Evolutionary conservation across 2,113 vertebrate genomes (phyloP).

Genomic region (Laterallus jamaicensis): DNA sequence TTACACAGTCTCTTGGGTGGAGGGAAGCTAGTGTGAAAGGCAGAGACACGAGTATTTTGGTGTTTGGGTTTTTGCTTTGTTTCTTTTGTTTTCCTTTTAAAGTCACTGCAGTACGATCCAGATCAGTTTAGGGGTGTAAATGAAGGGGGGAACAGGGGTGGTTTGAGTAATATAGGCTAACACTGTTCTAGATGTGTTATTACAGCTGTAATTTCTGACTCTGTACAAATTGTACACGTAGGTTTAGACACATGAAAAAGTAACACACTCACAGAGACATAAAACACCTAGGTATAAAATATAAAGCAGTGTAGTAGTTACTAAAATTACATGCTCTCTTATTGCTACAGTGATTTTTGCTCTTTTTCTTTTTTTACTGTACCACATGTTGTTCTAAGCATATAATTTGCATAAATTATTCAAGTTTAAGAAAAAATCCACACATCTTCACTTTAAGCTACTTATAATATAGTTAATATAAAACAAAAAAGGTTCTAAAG

Average conservation of each 20-base stretch:
- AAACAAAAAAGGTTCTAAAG: slow-evolving; percentile 63
- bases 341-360: slow-evolving; percentile 78
- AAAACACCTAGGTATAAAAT: slow-evolving; percentile 71
- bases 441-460: slow-evolving; percentile 75
- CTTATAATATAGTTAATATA: slow-evolving; percentile 79
- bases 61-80: not conserved
- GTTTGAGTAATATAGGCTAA: slow-evolving; percentile 74
- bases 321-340: slow-evolving; percentile 75
- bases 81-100: slow-evolving; percentile 17
- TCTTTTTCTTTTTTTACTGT: slow-evolving; percentile 71
- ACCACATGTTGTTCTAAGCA: slow-evolving; percentile 76
- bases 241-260: slow-evolving; percentile 72
- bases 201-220: slow-evolving; percentile 75
- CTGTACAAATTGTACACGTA: slow-evolving; percentile 67
- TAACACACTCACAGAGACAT: slow-evolving; percentile 74
- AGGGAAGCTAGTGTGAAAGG: slow-evolving; percentile 33
- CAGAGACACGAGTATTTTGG: slow-evolving; percentile 49
- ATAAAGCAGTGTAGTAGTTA: slow-evolving; percentile 70
- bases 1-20: not conserved
- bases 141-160: slow-evolving; percentile 23
- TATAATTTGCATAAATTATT: slow-evolving; percentile 76
- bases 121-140: slow-evolving; percentile 49
- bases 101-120: slow-evolving; percentile 52
- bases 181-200: slow-evolving; percentile 77
- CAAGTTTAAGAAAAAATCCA: slow-evolving; percentile 73